phyloP scores from a whole-genome alignment of 2,797 vertebrate genomes.

The Podargus strigoides region DNA sequence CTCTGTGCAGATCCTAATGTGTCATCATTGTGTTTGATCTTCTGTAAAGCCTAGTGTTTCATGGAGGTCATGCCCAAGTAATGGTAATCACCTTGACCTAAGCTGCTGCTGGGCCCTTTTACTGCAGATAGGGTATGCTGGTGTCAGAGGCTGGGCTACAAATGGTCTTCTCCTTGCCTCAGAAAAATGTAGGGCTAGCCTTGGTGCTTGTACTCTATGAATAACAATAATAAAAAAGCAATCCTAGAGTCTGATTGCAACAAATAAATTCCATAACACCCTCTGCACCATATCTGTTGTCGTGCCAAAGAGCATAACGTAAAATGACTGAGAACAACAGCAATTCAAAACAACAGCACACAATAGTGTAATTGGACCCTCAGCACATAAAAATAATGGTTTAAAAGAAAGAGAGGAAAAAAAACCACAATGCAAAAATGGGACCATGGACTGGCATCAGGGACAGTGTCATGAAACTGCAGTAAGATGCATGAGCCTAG shows the following conservation, averaged over 20 bases:
- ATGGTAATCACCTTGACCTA: not conserved
- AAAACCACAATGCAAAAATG: conserved; percentile 38
- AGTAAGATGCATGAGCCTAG: conserved; percentile 58
- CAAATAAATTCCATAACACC: conserved; percentile 47
- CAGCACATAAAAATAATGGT: conserved; percentile 33
- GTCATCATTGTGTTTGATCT: not conserved
- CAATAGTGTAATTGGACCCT: conserved; percentile 43
- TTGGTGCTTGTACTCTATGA: not conserved
- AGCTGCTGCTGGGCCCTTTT: not conserved
- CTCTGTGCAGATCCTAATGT: not conserved
- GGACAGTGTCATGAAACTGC: conserved; percentile 58
- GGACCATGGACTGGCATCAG: conserved; percentile 25
- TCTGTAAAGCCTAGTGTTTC: not conserved
- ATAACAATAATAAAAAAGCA: conserved; percentile 50
- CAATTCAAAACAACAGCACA: conserved; percentile 48
- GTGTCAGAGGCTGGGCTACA: not conserved
- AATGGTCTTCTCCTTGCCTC: not conserved
- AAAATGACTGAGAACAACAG: conserved; percentile 57
- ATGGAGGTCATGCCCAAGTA: not conserved
- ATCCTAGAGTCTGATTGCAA: conserved; percentile 53
- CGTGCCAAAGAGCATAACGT: conserved; percentile 49
- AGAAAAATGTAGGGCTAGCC: not conserved
- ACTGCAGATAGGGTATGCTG: not conserved
- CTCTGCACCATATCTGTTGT: conserved; percentile 38
- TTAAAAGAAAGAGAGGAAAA: not conserved